These are phyloP conservation scores for Cromileptes altivelis DNA, from an alignment of 2,113 vertebrate genomes.

Conservation along the genomic window DNA sequence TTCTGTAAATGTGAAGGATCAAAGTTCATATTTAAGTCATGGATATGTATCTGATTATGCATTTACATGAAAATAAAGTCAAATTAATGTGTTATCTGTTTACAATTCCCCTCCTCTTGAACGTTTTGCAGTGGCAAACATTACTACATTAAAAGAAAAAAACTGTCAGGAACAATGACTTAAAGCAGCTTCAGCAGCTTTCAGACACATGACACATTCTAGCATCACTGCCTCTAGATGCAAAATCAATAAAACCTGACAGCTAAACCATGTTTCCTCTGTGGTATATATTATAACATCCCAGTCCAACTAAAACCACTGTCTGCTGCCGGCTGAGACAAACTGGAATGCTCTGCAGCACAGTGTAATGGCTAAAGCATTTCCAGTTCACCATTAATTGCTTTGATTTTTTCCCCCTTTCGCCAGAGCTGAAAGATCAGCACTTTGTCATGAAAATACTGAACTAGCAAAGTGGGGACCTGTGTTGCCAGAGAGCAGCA, in stretches of 20 bases:
- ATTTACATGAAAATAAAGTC: not conserved
- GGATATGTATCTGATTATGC: not conserved
- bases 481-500: not conserved
- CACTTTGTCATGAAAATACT: conserved; percentile 39
- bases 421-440: conserved; percentile 19
- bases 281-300: conserved; percentile 24
- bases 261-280: conserved; percentile 28
- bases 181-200: not conserved
- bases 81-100: not conserved
- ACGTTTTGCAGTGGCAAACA: not conserved
- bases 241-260: not conserved
- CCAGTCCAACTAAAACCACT: conserved; percentile 32
- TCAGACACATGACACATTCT: not conserved
- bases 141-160: not conserved
- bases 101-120: not conserved
- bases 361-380: conserved; percentile 41
- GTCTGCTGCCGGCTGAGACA: conserved; percentile 5
- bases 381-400: conserved; percentile 60
- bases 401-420: conserved; percentile 8
- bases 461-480: not conserved
- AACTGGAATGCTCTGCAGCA: conserved; percentile 1
- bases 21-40: conserved; percentile 28
- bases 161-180: not conserved
- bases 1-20: not conserved
- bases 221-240: not conserved